Evolutionary conservation across 2,797 vertebrate genomes (phyloP).

Genomic region (Aulostomus chinensis): DNA sequence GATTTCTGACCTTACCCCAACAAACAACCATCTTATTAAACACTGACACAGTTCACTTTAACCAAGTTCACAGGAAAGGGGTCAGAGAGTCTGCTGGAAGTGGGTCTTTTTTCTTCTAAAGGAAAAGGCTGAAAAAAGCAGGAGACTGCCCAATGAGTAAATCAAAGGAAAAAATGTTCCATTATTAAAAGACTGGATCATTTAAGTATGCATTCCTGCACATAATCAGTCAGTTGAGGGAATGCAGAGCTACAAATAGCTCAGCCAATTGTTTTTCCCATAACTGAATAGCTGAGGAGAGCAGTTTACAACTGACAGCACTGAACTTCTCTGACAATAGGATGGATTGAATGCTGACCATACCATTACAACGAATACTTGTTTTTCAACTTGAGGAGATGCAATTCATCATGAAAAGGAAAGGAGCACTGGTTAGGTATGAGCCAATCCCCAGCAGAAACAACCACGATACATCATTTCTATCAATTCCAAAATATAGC

Average conservation of each 20-base stretch:
- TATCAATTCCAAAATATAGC: too few relatives aligned
- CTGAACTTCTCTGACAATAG: constrained; percentile 49
- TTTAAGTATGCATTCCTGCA: constrained; percentile 64
- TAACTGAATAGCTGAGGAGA: constrained; percentile 65
- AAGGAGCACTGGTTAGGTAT: background rate
- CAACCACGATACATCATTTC: too few relatives aligned
- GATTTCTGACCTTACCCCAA: constrained; percentile 38
- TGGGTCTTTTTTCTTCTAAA: constrained; percentile 4
- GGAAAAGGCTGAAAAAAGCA: constrained; percentile 1
- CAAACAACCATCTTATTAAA: constrained; percentile 50
- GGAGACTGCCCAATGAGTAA: constrained; percentile 11
- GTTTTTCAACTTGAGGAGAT: constrained; percentile 20
- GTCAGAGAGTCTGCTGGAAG: constrained; percentile 4
- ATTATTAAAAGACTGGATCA: constrained; percentile 49
- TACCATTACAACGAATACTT: constrained; percentile 16
- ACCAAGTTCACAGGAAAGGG: constrained; percentile 19
- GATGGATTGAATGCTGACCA: constrained; percentile 40
- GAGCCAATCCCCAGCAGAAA: background rate
- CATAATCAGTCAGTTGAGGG: constrained; percentile 55
- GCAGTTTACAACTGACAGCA: constrained; percentile 57
- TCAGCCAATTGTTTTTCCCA: constrained; percentile 62
- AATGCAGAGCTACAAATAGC: constrained; percentile 63
- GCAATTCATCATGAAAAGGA: background rate
- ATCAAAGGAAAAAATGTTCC: constrained; percentile 12
- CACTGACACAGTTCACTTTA: constrained; percentile 14